Base-by-base conservation (phyloP, 2,113 vertebrate genomes). In the Montifringilla adamsi region DNA sequence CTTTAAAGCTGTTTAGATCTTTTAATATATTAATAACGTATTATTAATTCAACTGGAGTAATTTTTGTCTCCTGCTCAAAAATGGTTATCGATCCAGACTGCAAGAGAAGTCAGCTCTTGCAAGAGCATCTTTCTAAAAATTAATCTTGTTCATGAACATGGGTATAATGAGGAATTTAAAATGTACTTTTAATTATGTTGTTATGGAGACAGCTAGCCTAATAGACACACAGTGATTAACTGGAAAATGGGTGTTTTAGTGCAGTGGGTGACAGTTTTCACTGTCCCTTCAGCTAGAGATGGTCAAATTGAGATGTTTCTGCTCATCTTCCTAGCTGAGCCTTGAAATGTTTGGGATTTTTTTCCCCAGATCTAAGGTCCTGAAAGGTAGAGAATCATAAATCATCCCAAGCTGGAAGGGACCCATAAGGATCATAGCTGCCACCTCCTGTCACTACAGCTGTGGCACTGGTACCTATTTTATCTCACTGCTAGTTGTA, bases 341-440 rank as follows among this genome's bases (percentile, higher is more conserved):
- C 49, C 43, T 39, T 59, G 41, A 64, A 41, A 63, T 55, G 0
- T 26, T 67, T 56, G 24, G 15, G 18, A 6, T 0, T 11, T 47
- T 47, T 73, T 69, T 23, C 3, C 5, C 41, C 27, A 50, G 23
- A 33, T 70, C 22, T 56, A 44, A 56, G 8, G 21, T 79, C 39
- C 73, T 68, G 56, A 41, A 33, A 35, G 24, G 35, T 7, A n/a
- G 62, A 58, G 24, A 67, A 21, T 43, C 2, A 50, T 58, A 26
- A 58, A 76, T 76, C 14, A 35, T 21, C 19, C 46, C 1, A 2
- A n/a, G 11, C 11, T 58, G 69, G 31, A 77, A 81, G 30, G 28
- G n/a, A 49, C 5, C 9, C 4, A 9, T 44, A 26, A 70, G 22
- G 56, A 43, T 58, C 18, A 13, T 7, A 0, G 7, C 1, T 5